A percentile compares a stretch with the other conserved stretches of the same genome.
These are phyloP conservation scores for Lytechinus variegatus DNA, from an alignment of 35 echinoderm and acorn worm species.

Conservation along the genomic window DNA sequence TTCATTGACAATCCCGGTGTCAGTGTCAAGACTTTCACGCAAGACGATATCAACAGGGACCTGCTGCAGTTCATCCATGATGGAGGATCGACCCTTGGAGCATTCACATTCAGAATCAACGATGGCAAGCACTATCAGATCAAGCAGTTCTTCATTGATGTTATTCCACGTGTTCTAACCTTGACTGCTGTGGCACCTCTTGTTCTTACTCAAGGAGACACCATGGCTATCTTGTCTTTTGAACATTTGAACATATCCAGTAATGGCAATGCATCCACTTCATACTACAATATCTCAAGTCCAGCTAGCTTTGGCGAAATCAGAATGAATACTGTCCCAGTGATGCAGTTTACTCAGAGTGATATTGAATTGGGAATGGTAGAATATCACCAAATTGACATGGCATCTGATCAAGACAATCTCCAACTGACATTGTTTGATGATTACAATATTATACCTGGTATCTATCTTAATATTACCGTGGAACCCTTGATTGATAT, in stretches of 20 bases:
- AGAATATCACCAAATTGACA: slow-evolving; percentile 71
- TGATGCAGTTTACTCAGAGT: slow-evolving; percentile 59
- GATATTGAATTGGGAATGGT: slow-evolving; percentile 67
- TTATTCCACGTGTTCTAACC: slow-evolving; percentile 56
- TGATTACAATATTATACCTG: slow-evolving; percentile 53
- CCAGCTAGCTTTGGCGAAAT: slow-evolving; percentile 76
- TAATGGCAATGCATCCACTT: slow-evolving; percentile 62
- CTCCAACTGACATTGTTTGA: slow-evolving; percentile 66
- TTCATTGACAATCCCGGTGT: slow-evolving; percentile 32
- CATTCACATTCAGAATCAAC: slow-evolving; percentile 75
- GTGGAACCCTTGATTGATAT: slow-evolving; percentile 60
- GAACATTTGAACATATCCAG: slow-evolving; percentile 71
- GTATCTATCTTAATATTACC: slow-evolving; percentile 68
- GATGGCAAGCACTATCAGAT: slow-evolving; percentile 82
- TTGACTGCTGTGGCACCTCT: slow-evolving; percentile 55
- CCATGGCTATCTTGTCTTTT: slow-evolving; percentile 43
- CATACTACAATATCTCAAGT: slow-evolving; percentile 75
- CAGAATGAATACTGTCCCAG: slow-evolving; percentile 47
- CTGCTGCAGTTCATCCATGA: slow-evolving; percentile 77
- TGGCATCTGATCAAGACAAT: slow-evolving; percentile 65
- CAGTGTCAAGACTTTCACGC: slow-evolving; percentile 69
- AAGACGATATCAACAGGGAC: slow-evolving; percentile 79
- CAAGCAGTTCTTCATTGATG: slow-evolving; percentile 83
- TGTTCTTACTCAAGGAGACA: slow-evolving; percentile 70
- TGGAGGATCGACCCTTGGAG: slow-evolving; percentile 64